phyloP scores from a whole-genome alignment of 2,113 vertebrate genomes.

The Columba janthina region DNA sequence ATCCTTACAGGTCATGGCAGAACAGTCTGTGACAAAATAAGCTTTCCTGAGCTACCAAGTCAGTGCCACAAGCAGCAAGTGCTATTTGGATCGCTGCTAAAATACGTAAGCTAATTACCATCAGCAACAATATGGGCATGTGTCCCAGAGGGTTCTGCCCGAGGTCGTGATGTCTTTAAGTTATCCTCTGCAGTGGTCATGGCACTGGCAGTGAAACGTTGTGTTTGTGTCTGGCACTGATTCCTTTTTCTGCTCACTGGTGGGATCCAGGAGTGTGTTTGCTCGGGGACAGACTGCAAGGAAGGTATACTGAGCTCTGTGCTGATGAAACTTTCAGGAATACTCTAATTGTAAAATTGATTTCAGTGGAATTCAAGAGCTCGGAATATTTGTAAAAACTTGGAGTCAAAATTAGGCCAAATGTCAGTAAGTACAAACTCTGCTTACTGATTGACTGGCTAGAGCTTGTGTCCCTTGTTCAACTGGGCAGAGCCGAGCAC shows the following conservation, averaged over 20 bases:
- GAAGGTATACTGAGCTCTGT: neutral
- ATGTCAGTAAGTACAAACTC: neutral
- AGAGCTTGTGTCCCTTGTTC: neutral
- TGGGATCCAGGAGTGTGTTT: neutral
- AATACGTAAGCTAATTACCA: neutral
- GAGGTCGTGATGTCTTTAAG: neutral
- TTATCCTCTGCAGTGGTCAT: neutral
- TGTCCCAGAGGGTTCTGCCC: neutral
- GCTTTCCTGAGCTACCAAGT: neutral
- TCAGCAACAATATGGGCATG: neutral
- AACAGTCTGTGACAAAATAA: neutral
- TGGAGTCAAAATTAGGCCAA: neutral
- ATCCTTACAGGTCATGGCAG: neutral
- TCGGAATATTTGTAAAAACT: neutral
- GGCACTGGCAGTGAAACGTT: neutral
- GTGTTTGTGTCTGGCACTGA: neutral
- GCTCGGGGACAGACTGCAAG: neutral
- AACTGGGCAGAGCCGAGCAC: neutral
- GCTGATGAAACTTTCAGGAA: neutral
- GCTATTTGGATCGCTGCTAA: neutral
- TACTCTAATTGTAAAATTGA: neutral
- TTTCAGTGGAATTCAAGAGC: neutral
- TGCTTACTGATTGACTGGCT: neutral
- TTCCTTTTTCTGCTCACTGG: neutral
- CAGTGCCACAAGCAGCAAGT: fast-evolving